These are phyloP conservation scores for Tetrapedia diversipes DNA, from an alignment of 2,888 invertebrate species.

Conservation along the genomic window DNA sequence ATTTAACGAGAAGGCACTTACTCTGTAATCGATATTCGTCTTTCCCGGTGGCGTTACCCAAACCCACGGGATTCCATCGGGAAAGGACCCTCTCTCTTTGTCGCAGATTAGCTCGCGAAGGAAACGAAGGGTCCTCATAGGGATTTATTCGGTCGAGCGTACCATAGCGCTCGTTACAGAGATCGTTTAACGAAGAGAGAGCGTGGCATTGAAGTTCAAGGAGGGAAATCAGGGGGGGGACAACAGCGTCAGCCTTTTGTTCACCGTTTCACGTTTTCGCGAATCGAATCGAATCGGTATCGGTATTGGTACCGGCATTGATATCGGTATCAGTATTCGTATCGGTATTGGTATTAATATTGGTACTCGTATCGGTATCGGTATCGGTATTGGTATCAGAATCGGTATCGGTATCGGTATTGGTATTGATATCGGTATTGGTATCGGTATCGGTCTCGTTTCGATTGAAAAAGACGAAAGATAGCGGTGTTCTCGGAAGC, in stretches of 20 bases:
- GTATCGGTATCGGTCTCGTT: not conserved
- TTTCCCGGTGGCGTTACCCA: conserved; percentile 36
- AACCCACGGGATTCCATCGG: conserved; percentile 19
- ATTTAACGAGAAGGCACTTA: no score
- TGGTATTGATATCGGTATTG: no score
- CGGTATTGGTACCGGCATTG: not conserved
- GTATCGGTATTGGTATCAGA: no score
- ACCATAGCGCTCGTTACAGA: not conserved
- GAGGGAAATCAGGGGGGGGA: no score
- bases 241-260: no score
- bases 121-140: conserved; percentile 20
- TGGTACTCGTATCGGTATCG: no score
- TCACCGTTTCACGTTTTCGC: not conserved
- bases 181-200: not conserved
- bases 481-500: conserved; percentile 14
- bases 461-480: conserved; percentile 22
- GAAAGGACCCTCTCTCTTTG: conserved; percentile 6
- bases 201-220: no score
- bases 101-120: not conserved
- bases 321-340: no score
- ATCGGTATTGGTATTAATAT: no score
- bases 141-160: conserved; percentile 23
- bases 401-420: no score
- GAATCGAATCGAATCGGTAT: no score
- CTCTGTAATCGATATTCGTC: conserved; percentile 46